A percentile compares a stretch with the other conserved stretches of the same genome.
phyloP scores from a whole-genome alignment of 2,113 vertebrate genomes.

The Etheostoma cragini region DNA sequence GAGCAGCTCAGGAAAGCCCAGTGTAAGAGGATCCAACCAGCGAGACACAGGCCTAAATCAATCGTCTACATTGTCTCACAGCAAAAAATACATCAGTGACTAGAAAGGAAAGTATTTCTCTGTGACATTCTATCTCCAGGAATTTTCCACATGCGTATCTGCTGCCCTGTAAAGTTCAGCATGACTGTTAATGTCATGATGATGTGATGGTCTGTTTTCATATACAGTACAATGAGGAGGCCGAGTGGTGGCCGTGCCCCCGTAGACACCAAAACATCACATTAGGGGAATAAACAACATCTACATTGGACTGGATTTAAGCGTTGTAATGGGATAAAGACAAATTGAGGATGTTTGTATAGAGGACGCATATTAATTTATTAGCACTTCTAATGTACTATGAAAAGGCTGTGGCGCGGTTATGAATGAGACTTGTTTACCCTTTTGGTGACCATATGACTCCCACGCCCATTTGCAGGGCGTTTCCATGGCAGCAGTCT shows the following conservation, averaged over 20 bases:
- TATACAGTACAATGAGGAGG: slow-evolving; percentile 17
- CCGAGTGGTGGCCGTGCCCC: slow-evolving; percentile 8
- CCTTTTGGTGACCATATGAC: slow-evolving; percentile 82
- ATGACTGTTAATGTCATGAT: slow-evolving; percentile 65
- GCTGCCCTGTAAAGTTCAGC: slow-evolving; percentile 73
- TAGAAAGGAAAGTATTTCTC: slow-evolving; percentile 84
- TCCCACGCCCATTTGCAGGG: slow-evolving; percentile 79
- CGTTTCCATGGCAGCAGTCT: slow-evolving; percentile 81
- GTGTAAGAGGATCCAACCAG: slow-evolving; percentile 79
- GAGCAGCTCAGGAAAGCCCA: slow-evolving; percentile 82
- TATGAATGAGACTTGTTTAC: slow-evolving; percentile 88
- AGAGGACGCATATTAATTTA: slow-evolving; percentile 17
- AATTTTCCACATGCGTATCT: slow-evolving; percentile 81
- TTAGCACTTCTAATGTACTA: slow-evolving; percentile 44
- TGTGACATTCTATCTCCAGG: slow-evolving; percentile 80
- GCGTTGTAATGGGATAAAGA: background rate
- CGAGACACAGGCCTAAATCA: slow-evolving; percentile 69
- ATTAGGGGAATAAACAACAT: slow-evolving; percentile 17
- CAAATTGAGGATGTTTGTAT: background rate
- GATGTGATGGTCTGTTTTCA: slow-evolving; percentile 45
- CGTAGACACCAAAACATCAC: slow-evolving; percentile 3
- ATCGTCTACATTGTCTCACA: slow-evolving; percentile 82
- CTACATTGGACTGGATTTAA: background rate
- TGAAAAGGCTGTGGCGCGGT: slow-evolving; percentile 68
- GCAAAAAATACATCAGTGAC: slow-evolving; percentile 84